These are phyloP conservation scores for Leucosticte australis DNA, from an alignment of 2,113 vertebrate genomes.

Conservation along the genomic window DNA sequence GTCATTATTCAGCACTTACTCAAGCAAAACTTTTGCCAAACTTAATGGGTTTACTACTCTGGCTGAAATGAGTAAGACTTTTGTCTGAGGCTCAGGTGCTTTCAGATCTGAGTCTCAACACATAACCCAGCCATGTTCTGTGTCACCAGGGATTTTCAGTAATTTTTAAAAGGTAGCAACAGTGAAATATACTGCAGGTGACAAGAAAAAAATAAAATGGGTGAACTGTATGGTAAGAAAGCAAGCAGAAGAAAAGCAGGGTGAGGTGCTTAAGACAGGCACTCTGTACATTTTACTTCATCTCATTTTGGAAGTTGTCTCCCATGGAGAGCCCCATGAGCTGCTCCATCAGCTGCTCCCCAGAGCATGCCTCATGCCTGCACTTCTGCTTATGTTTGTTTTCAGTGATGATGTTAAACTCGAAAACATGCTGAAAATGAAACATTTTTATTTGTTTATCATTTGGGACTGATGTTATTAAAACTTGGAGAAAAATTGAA, in stretches of 20 bases:
- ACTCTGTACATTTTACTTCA: not conserved
- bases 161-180: not conserved
- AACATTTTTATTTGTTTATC: not conserved
- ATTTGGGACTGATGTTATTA: not conserved
- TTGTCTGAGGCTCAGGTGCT: not conserved
- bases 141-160: not conserved
- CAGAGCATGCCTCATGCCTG: not conserved
- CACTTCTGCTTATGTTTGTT: not conserved
- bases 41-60: conserved; percentile 16
- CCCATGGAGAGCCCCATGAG: not conserved
- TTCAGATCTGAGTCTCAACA: not conserved
- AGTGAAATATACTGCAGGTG: not conserved
- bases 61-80: not conserved
- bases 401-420: not conserved
- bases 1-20: conserved; percentile 66
- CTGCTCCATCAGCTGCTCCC: not conserved
- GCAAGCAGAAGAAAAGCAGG: not conserved
- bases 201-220: not conserved
- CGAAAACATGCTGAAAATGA: not conserved
- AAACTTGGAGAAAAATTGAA: not conserved
- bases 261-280: not conserved
- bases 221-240: not conserved
- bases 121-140: not conserved
- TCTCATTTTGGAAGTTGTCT: not conserved
- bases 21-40: conserved; percentile 60